Percentiles rank a stretch among this genome's conserved stretches.
These are phyloP conservation scores for Microctonus hyperodae DNA, from an alignment of 2,888 invertebrate species.

Conservation along the genomic window DNA sequence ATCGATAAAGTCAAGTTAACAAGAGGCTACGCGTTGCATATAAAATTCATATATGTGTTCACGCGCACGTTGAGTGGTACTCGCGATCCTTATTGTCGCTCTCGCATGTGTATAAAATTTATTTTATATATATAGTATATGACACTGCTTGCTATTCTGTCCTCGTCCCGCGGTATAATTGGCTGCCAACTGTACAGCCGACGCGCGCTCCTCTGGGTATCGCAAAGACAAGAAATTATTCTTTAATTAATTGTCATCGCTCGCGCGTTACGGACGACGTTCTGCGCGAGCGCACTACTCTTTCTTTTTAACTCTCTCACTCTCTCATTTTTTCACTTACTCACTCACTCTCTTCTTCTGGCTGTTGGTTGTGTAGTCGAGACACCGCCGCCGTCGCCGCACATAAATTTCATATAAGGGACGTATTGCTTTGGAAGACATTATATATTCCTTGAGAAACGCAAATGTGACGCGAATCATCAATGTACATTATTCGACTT, in stretches of 20 bases:
- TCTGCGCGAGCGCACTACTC: conserved; percentile 8
- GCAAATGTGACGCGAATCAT: conserved; percentile 21
- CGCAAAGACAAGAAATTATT: conserved; percentile 63
- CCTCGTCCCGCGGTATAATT: conserved; percentile 60
- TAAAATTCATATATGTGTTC: neutral
- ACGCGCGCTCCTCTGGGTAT: conserved; percentile 49
- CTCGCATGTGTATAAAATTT: neutral
- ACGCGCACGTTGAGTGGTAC: neutral
- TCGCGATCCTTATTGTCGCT: neutral
- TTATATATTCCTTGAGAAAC: conserved; percentile 15
- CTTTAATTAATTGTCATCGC: conserved; percentile 63
- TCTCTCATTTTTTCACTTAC: conserved; percentile 15
- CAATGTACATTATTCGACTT: neutral
- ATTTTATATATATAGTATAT: conserved; percentile 36
- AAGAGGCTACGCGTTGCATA: neutral
- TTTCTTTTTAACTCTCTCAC: neutral
- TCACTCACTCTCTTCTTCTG: neutral
- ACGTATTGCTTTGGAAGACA: conserved; percentile 11
- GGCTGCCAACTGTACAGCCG: conserved; percentile 59
- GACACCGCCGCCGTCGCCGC: conserved; percentile 13
- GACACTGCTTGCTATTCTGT: conserved; percentile 61
- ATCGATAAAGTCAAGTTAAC: neutral
- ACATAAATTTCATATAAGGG: conserved; percentile 40
- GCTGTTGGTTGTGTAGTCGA: conserved; percentile 13
- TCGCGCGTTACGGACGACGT: conserved; percentile 30